A percentile compares a stretch with the other conserved stretches of the same genome.
These are phyloP conservation scores for Branchinecta sandiegonensis DNA, from an alignment of 2,888 invertebrate species.

Conservation along the genomic window DNA sequence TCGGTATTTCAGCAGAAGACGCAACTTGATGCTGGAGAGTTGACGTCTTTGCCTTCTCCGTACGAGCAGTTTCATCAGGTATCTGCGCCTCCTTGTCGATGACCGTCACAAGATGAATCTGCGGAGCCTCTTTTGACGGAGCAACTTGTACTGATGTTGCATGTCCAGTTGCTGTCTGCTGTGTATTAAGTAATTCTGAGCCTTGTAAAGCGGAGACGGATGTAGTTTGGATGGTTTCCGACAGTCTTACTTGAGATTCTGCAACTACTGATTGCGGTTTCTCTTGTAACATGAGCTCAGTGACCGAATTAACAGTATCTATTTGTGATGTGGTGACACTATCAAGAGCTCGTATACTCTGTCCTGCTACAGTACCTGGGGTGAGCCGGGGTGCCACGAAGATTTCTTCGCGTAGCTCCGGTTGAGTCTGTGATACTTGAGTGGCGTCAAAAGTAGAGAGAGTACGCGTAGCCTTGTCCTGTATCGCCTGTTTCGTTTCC, in stretches of 20 bases:
- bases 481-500: neutral
- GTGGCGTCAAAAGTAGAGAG: neutral
- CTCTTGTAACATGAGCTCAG: slow-evolving; percentile 25
- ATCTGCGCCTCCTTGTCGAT: neutral
- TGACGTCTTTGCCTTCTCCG: slow-evolving; percentile 32
- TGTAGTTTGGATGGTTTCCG: slow-evolving; percentile 5
- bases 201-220: neutral
- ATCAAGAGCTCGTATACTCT: neutral
- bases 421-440: neutral
- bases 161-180: too few relatives aligned
- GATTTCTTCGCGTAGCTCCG: neutral
- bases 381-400: neutral
- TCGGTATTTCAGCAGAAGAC: too few relatives aligned
- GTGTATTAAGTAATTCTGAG: neutral
- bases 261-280: slow-evolving; percentile 28
- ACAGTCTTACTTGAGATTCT: slow-evolving; percentile 28
- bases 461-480: neutral
- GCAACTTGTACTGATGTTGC: too few relatives aligned
- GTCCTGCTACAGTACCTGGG: neutral
- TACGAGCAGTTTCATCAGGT: neutral
- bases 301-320: slow-evolving; percentile 22
- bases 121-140: too few relatives aligned
- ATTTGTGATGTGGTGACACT: slow-evolving; percentile 13
- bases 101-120: too few relatives aligned
- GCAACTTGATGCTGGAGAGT: slow-evolving; percentile 27